Base-by-base conservation (phyloP, 2,797 vertebrate species). In the Anguilla obscura region DNA sequence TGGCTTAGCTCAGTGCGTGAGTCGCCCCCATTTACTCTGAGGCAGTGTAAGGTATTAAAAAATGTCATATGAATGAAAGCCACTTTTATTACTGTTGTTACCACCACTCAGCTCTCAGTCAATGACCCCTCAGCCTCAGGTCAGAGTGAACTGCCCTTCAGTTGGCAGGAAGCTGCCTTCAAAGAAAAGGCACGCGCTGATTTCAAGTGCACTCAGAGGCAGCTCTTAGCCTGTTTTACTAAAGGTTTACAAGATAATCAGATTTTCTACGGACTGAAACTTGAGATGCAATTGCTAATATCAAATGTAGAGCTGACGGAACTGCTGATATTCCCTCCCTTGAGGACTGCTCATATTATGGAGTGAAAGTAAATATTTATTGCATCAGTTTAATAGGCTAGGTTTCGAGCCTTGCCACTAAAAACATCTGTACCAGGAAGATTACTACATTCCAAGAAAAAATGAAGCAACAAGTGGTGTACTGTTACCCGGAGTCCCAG, bases 381-480 rank as follows among this genome's bases (percentile, higher is more conserved):
- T 76, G 71, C 27, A 21, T 18, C 33, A 36, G 71, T 76, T 76
- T 27, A 27, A 71, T 71, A 12, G 71, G 30, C 1, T 16, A 36
- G 71, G 33, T 76, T 36, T 36, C 5, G 14, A 76, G 71, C 71
- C 33, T 36, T 76, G 71, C 71, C 71, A 76, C 27, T 36, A 76
- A 76, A 76, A 76, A 36, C 71, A 76, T 33, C 71, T 36, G 12
- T 76, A 76, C 14, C 27, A 36, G 33, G 71, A 76, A 76, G 33
- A 76, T 76, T 76, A 76, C 71, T 3, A 27, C 63, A 76, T 76
- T 76, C 71, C 30, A 33, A 36, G n/a, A 69, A n/a, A 69, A 69
- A 69, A 69, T 69, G 5, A 69, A 69, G 63, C 63, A 69, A 69
- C 63, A 69, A 69, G 24, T n/a, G 6, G n/a, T 69, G 63, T 69